Percentiles rank a stretch among this genome's conserved stretches.
These are phyloP conservation scores for Heliconius hortense DNA, from an alignment of 2,888 invertebrate species.

Conservation along the genomic window DNA sequence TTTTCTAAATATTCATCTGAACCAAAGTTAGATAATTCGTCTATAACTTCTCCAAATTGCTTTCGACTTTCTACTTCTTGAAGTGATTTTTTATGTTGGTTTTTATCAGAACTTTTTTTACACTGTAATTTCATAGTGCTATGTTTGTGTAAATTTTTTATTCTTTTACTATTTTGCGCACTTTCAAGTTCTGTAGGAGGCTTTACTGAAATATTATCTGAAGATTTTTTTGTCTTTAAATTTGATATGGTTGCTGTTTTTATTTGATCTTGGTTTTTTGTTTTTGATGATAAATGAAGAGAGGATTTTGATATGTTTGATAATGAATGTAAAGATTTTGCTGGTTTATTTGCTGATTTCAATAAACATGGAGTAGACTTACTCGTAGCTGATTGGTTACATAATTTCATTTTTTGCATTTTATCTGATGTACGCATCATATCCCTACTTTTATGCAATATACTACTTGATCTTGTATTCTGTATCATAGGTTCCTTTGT, in stretches of 20 bases:
- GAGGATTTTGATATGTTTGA: slow-evolving; percentile 64
- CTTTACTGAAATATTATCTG: slow-evolving; percentile 59
- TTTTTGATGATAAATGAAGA: slow-evolving; percentile 55
- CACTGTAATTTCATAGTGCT: slow-evolving; percentile 53
- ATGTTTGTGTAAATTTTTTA: slow-evolving; percentile 56
- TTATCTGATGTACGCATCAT: slow-evolving; percentile 77
- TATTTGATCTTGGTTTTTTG: slow-evolving; percentile 59
- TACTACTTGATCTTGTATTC: slow-evolving; percentile 49
- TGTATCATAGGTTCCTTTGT: slow-evolving; percentile 43
- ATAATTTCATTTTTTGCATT: slow-evolving; percentile 66
- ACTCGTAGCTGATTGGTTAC: slow-evolving; percentile 52
- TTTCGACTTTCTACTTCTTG: slow-evolving; percentile 58
- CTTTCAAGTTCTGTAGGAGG: slow-evolving; percentile 67
- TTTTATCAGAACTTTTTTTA: slow-evolving; percentile 49
- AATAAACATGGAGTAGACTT: slow-evolving; percentile 64
- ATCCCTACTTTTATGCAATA: slow-evolving; percentile 70
- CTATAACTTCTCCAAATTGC: slow-evolving; percentile 74
- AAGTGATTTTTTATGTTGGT: slow-evolving; percentile 27
- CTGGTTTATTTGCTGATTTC: slow-evolving; percentile 49
- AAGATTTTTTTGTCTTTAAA: slow-evolving; percentile 69
- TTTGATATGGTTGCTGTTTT: slow-evolving; percentile 70
- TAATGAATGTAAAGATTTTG: slow-evolving; percentile 54
- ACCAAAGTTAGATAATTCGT: slow-evolving; percentile 58
- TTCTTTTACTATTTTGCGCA: slow-evolving; percentile 65
- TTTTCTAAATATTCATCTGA: slow-evolving; percentile 55